Base-by-base conservation (phyloP, 2,797 vertebrate species). In the Hozukius guyotensis region DNA sequence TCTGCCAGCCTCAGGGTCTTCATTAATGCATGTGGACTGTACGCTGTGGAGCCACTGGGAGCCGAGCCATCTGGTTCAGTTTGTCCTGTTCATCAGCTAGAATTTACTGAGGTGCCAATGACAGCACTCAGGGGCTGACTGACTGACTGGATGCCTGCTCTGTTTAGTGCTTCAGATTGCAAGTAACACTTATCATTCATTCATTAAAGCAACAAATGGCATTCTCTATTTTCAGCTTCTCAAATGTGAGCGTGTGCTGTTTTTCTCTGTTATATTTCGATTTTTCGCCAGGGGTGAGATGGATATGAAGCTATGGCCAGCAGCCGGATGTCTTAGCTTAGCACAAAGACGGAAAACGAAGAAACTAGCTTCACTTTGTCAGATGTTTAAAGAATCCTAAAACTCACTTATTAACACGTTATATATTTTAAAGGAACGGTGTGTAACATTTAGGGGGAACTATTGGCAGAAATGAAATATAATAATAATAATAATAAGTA, bases 41-140 rank as follows among this genome's bases (percentile, higher is more conserved):
- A 78, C 5, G 20, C 81, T 72, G 8, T 52, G 89, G 87, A 87
- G 89, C 87, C 87, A 85, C 80, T 71, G 88, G 84, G 90, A 88
- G 24, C 6, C 1, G 6, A 72, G 80, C 92, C 94, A 95, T 95
- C 93, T 95, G 94, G 92, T 92, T 93, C 78, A 83, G 91, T 93
- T 93, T 91, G 89, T 90, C 87, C 80, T 80, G 78, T 81, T 92
- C 89, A 90, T 88, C 89, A 90, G 89, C 76, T 27, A 77, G 78
- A 59, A 72, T 90, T 91, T 88, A 93, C 69, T 68, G 83, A 88
- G 88, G 90, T 90, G 88, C 87, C 85, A 88, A 18, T 85, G 93
- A 91, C 89, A 85, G 76, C 74, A 16, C 65, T 77, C 66, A 52
- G 87, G 77, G 78, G 63, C 85, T 9, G 53, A 52, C 76, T 32